Evolutionary conservation across 2,888 invertebrate genomes (phyloP), one percentile per base, ranked within the genome.

Genomic region (Celastrina argiolus): DNA sequence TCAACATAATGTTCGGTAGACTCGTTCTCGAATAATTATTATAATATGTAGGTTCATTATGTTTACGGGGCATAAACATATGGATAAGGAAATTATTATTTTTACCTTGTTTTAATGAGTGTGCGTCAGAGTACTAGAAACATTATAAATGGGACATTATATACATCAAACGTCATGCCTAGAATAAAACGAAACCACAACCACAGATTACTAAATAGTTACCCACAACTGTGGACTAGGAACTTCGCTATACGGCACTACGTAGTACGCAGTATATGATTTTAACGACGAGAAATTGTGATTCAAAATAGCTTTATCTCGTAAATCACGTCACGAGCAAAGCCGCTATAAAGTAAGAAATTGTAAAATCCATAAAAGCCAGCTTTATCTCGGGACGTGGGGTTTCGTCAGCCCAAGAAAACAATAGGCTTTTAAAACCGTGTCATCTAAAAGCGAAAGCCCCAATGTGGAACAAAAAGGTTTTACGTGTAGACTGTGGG

Each of bases 371-470:
- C 51, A 14, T 51, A 51, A 26, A 22, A 51, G 45, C 51, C 12
- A 26, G 51, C 22, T 51, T 51, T 26, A 51, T 14, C 51, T 51
- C 51, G 51, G 51, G 22, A 51, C 51, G 22, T 51, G 51, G 22
- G 12, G 51, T 51, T 51, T 26, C 51, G 26, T 51, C 12, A 26
- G 22, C 12, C 51, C 12, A 51, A 51, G 51, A 51, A 51, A 51
- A 51, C 22, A 51, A 51, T 51, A 51, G 22, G 51, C 51, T 51
- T 51, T 51, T 51, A 51, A n/a, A n/a, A 51, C 51, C 22, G 51
- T 51, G 51, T 51, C 51, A 14, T 26, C 22, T 51, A 51, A 51
- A 51, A 51, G 51, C 51, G 51, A 51, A 51, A 51, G 51, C 58
- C 58, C 58, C 58, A 16, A 28, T 31, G 58, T 7, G 58, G 58